Percentiles rank a stretch among this genome's conserved stretches.
phyloP scores from a whole-genome alignment of 1,140 invertebrate species.

The Sitobion miscanthi region DNA sequence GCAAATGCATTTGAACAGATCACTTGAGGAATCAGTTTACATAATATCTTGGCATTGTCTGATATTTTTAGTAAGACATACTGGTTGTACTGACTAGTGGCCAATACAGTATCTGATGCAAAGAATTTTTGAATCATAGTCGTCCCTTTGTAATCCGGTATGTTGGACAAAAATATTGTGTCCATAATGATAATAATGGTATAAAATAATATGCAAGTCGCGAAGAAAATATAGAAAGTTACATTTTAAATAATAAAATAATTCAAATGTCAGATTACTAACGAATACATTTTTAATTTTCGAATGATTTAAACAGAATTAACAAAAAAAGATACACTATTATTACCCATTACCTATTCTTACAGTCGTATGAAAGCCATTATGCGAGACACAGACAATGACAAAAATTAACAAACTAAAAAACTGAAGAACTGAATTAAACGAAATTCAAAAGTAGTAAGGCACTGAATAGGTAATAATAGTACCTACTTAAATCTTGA shows the following conservation, averaged over 20 bases:
- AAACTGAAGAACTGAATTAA: not conserved
- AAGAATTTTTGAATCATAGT: constrained; percentile 27
- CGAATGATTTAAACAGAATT: not conserved
- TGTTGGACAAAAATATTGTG: not conserved
- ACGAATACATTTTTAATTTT: not conserved
- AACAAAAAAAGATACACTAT: not conserved
- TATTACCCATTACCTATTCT: not conserved
- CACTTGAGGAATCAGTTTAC: constrained; percentile 7
- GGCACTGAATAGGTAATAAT: no score
- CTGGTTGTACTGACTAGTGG: not conserved
- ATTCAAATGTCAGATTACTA: not conserved
- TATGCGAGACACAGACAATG: not conserved
- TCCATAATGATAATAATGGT: not conserved
- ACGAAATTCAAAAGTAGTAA: no score
- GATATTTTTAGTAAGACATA: constrained; percentile 33
- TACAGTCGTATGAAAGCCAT: not conserved
- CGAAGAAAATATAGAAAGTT: not conserved
- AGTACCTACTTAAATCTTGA: no score
- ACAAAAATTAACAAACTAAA: not conserved
- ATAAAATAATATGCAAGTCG: not conserved
- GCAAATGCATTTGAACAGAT: not conserved
- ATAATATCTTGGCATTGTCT: constrained; percentile 7
- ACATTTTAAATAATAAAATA: not conserved
- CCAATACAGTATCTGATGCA: not conserved
- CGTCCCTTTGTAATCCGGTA: constrained; percentile 2